Evolutionary conservation across 1,140 invertebrate genomes (phyloP).

Genomic region (Sycophila sp.): DNA sequence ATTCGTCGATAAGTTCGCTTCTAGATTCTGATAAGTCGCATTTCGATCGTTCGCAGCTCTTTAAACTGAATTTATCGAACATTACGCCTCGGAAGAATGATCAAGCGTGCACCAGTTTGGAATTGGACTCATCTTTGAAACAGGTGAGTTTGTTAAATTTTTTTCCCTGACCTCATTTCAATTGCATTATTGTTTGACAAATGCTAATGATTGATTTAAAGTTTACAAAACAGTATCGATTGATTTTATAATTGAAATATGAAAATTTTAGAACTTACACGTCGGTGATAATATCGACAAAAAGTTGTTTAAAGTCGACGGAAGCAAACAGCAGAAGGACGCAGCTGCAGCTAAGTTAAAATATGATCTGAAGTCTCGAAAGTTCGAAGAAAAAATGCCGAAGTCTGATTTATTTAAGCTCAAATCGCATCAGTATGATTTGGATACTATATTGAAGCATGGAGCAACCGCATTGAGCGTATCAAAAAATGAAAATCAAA

Average conservation of each 20-base stretch:
- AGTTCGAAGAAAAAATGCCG: conserved; percentile 64
- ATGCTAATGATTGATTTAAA: no score
- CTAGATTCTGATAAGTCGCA: conserved; percentile 64
- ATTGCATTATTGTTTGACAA: background rate
- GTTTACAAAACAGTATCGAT: background rate
- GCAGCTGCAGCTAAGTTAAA: conserved; percentile 41
- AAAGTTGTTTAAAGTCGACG: conserved; percentile 29
- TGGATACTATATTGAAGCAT: conserved; percentile 45
- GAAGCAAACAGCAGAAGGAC: conserved; percentile 36
- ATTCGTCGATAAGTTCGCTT: conserved; percentile 63
- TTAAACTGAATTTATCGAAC: conserved; percentile 45
- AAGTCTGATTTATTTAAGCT: conserved; percentile 49
- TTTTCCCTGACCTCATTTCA: background rate
- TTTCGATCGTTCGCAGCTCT: conserved; percentile 57
- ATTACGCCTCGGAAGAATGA: conserved; percentile 43
- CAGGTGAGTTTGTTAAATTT: conserved; percentile 19
- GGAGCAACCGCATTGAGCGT: conserved; percentile 20
- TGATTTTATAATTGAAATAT: background rate
- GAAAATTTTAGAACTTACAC: conserved; percentile 8
- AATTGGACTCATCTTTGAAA: conserved; percentile 29
- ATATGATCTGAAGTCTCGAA: conserved; percentile 57
- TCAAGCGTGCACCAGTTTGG: conserved; percentile 21
- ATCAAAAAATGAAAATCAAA: conserved; percentile 30
- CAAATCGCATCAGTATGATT: conserved; percentile 48
- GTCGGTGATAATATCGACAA: conserved; percentile 24